Percentiles rank a stretch among this genome's conserved stretches.
Conservation (phyloP, 2,888 invertebrate genomes). For the Zaprionus bogoriensis region DNA sequence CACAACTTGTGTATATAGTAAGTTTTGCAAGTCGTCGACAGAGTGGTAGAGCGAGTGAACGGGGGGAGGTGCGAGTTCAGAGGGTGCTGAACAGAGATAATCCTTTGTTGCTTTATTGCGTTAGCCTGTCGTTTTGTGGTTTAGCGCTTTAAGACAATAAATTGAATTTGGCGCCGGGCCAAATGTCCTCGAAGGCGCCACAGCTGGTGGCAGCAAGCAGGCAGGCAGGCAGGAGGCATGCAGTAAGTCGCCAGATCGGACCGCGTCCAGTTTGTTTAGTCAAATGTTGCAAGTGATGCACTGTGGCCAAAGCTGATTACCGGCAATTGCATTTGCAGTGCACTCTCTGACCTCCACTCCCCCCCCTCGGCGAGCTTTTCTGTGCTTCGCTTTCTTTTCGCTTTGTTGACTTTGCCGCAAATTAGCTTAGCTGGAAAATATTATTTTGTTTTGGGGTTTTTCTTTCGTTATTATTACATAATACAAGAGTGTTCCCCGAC, state of each 20-base stretch:
- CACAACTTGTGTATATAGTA: slow-evolving; percentile 35
- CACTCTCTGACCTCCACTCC: slow-evolving; percentile 10
- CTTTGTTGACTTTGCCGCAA: slow-evolving; percentile 33
- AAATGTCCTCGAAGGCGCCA: slow-evolving; percentile 37
- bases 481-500: slow-evolving; percentile 18
- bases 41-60: slow-evolving; percentile 3
- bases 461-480: slow-evolving; percentile 54
- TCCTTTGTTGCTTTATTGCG: slow-evolving; percentile 69
- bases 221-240: not conserved
- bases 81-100: slow-evolving; percentile 60
- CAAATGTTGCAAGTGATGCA: slow-evolving; percentile 46
- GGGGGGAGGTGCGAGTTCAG: no score
- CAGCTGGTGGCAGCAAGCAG: not conserved
- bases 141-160: slow-evolving; percentile 70
- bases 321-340: slow-evolving; percentile 55
- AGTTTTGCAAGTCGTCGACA: slow-evolving; percentile 43
- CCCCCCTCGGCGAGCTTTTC: not conserved
- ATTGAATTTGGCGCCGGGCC: slow-evolving; percentile 68
- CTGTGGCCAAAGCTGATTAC: slow-evolving; percentile 57
- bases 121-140: slow-evolving; percentile 58
- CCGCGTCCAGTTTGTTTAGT: slow-evolving; percentile 49
- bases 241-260: slow-evolving; percentile 24
- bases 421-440: slow-evolving; percentile 58
- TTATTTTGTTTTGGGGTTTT: slow-evolving; percentile 34
- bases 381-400: slow-evolving; percentile 12